Percentiles rank a stretch among this genome's conserved stretches.
These are phyloP conservation scores for Drosophila chauvacae DNA, from an alignment of 1,140 invertebrate species.

Conservation along the genomic window DNA sequence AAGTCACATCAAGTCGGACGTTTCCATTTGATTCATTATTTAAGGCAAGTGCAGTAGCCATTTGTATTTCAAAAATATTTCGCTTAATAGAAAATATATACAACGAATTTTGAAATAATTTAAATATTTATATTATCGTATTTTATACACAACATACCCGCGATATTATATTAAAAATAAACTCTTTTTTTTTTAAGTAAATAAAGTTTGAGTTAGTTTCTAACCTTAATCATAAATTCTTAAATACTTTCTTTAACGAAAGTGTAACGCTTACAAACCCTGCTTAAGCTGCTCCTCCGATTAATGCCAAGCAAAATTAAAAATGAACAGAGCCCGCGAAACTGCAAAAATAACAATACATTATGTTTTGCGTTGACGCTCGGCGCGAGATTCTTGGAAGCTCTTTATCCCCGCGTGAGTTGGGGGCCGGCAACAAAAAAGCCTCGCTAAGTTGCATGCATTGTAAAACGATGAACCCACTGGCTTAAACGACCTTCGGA, in stretches of 20 bases:
- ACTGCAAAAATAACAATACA: constrained; percentile 33
- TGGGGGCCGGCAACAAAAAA: constrained; percentile 5
- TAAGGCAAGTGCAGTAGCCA: background rate
- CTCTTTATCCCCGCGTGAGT: constrained; percentile 32
- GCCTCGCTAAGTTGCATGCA: constrained; percentile 26
- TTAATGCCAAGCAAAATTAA: constrained; percentile 28
- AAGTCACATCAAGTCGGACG: too few relatives aligned
- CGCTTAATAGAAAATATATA: too few relatives aligned
- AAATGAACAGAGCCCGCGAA: constrained; percentile 16
- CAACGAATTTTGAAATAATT: too few relatives aligned
- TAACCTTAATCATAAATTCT: background rate
- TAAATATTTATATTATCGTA: too few relatives aligned
- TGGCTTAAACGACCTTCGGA: constrained; percentile 34
- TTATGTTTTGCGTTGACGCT: constrained; percentile 46
- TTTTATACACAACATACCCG: too few relatives aligned
- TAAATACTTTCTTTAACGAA: background rate
- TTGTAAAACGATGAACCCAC: constrained; percentile 44
- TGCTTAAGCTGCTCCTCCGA: constrained; percentile 1
- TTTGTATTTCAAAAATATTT: background rate
- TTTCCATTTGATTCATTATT: background rate
- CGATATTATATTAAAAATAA: too few relatives aligned
- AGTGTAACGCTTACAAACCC: background rate
- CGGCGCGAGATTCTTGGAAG: constrained; percentile 19
- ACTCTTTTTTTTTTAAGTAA: too few relatives aligned
- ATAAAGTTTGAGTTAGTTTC: background rate